These are phyloP conservation scores for Pseudomyrmex pallidus DNA, from an alignment of 1,140 invertebrate genomes.

Conservation along the genomic window DNA sequence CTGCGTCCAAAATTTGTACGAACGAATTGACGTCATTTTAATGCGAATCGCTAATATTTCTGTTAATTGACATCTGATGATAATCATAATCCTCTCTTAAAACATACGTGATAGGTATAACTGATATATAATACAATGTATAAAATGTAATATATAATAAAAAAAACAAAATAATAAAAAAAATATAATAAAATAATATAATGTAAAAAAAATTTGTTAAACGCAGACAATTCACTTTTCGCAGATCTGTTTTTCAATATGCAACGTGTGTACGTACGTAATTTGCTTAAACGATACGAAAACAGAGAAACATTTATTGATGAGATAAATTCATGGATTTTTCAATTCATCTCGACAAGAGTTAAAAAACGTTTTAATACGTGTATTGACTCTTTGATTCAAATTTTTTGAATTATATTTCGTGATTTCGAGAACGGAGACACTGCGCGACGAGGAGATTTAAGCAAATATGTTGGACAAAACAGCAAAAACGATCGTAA, in stretches of 20 bases:
- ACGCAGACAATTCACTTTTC: background rate
- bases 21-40: constrained; percentile 13
- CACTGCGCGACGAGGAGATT: constrained; percentile 19
- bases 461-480: constrained; percentile 63
- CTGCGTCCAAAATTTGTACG: background rate
- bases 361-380: no score
- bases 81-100: background rate
- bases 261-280: background rate
- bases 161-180: background rate
- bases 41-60: background rate
- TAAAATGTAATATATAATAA: background rate
- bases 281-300: constrained; percentile 33
- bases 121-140: no score
- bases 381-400: no score
- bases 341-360: background rate
- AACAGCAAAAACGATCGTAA: constrained; percentile 76
- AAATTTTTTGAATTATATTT: no score
- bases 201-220: constrained; percentile 12
- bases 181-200: background rate
- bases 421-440: constrained; percentile 28
- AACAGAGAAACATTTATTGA: constrained; percentile 31
- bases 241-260: background rate
- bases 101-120: no score
- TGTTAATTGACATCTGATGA: constrained; percentile 10
- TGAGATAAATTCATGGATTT: background rate